Evolutionary conservation across 2,888 invertebrate species (phyloP), one percentile per base, ranked within the genome.

Genomic region (Pristionchus fissidentatus): DNA sequence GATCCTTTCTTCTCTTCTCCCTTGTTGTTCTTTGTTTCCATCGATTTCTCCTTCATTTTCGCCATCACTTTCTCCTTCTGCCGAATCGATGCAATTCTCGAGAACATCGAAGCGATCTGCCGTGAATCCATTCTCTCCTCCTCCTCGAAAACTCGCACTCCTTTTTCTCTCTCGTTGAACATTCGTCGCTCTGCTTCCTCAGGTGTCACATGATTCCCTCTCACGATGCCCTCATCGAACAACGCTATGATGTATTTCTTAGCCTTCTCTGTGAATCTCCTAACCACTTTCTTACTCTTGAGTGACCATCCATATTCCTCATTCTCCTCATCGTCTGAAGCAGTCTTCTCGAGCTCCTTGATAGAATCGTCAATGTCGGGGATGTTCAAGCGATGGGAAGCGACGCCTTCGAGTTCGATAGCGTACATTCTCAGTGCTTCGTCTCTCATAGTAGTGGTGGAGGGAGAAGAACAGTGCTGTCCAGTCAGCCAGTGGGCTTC

Each of bases 291-390:
- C 35, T 29, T 3, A 5, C 35, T 66, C 35, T 66, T 66, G 35
- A 66, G 35, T 3, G 66, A 29, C 32, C 38, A 38, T 35, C 66
- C 66, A 8, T 3, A 19, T 35, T 66, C 66, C 5, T 22, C 8
- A 35, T 35, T 38, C 35, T 4, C 35, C 26, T 57, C 26, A 35
- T 19, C 66, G 29, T 66, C 66, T 5, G 5, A 32, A 22, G 29
- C 66, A 3, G 32, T 22, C 38, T 66, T 19, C 19, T 13, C 38
- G 32, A 66, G 19, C 15, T 66, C 66, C n/a, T 32, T 3, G 38
- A 66, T 66, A 3, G 66, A 29, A 32, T 66, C 66, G 22, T 66
- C 66, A 5, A 66, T 35, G 3, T 66, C 66, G 66, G 66, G 66
- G 19, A 66, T 35, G 7, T 13, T 10, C 19, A 66, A 35, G 1